Conservation (phyloP, 2,888 invertebrate species). For the Amphipoea lucens region DNA sequence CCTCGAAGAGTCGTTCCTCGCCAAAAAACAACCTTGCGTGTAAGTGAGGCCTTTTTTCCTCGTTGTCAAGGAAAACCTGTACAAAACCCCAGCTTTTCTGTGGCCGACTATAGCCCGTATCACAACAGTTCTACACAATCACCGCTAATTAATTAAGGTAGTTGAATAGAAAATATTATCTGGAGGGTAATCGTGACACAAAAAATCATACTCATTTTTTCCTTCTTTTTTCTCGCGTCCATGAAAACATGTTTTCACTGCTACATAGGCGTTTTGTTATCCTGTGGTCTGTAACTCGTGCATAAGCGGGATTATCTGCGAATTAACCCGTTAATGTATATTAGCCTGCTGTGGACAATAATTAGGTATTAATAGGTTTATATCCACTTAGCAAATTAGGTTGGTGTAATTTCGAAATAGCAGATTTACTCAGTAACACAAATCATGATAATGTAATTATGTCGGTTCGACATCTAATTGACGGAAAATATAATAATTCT, state of each 20-base stretch:
- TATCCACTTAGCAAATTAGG: slow-evolving; percentile 41
- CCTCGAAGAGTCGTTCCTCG: slow-evolving; percentile 24
- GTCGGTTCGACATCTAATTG: neutral
- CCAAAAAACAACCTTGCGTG: slow-evolving; percentile 35
- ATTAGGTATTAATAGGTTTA: slow-evolving; percentile 46
- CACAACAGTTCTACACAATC: slow-evolving; percentile 44
- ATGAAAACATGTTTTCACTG: slow-evolving; percentile 13
- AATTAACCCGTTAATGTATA: slow-evolving; percentile 31
- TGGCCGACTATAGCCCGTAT: slow-evolving; percentile 29
- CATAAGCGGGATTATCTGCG: slow-evolving; percentile 42
- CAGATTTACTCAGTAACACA: slow-evolving; percentile 1
- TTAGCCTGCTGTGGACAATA: slow-evolving; percentile 41
- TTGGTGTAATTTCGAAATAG: slow-evolving; percentile 33
- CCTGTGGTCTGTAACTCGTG: slow-evolving; percentile 24
- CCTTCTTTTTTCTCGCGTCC: neutral
- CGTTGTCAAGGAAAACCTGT: slow-evolving; percentile 49
- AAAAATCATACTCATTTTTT: slow-evolving; percentile 29
- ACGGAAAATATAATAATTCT: neutral
- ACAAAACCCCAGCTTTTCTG: slow-evolving; percentile 40
- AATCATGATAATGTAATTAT: slow-evolving; percentile 3
- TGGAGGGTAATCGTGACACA: slow-evolving; percentile 40
- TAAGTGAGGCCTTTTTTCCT: slow-evolving; percentile 43
- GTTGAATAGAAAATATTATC: slow-evolving; percentile 55
- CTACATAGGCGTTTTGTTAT: slow-evolving; percentile 12
- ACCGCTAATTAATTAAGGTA: slow-evolving; percentile 55